These are phyloP conservation scores for Pelecanoides urinatrix DNA, from an alignment of 2,113 vertebrate species.

Conservation along the genomic window DNA sequence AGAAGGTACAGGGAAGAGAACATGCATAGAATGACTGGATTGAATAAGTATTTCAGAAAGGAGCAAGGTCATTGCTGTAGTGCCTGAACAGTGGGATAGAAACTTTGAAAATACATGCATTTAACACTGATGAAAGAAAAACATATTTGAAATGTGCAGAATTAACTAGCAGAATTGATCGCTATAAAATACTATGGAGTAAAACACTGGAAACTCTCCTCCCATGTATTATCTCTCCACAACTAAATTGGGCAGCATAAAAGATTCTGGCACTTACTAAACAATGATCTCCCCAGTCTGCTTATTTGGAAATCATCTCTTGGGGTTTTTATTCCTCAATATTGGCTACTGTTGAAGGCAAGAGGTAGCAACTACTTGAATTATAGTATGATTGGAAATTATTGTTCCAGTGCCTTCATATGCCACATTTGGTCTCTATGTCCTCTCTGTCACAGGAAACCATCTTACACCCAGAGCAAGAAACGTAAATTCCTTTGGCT, in stretches of 20 bases:
- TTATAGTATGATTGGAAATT: neutral
- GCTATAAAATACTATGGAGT: neutral
- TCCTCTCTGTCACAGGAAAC: conserved; percentile 15
- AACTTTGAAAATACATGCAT: neutral
- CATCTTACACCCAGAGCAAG: neutral
- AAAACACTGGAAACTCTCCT: neutral
- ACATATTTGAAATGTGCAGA: neutral
- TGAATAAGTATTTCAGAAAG: neutral
- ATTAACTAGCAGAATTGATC: neutral
- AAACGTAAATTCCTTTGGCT: neutral
- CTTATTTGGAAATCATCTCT: neutral
- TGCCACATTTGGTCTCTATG: neutral
- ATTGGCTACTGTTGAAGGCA: neutral
- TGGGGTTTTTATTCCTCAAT: neutral
- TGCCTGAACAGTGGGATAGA: neutral
- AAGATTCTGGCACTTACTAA: neutral
- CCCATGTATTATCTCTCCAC: neutral
- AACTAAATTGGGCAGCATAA: neutral
- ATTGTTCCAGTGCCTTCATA: neutral
- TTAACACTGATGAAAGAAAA: neutral
- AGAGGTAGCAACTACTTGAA: neutral
- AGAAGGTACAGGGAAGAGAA: neutral
- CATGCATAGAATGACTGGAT: neutral
- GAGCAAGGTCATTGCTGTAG: neutral
- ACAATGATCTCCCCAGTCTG: neutral